These are phyloP conservation scores for Meta bourneti DNA, from an alignment of 2,888 invertebrate species.

Conservation along the genomic window DNA sequence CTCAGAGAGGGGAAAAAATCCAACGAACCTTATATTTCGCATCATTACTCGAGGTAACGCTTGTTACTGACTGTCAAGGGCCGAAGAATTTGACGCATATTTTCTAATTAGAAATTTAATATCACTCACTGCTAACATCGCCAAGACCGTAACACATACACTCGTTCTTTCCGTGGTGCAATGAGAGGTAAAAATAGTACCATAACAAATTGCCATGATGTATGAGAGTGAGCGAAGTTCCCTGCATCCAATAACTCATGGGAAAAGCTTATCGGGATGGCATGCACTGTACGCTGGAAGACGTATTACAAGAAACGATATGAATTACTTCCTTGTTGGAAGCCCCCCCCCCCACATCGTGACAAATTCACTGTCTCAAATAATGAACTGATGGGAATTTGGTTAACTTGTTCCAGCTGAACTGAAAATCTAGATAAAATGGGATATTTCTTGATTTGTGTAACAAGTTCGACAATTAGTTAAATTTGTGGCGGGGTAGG, in stretches of 20 bases:
- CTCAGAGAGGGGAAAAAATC: not conserved
- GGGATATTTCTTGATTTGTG: too few relatives aligned
- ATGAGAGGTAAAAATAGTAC: constrained; percentile 38
- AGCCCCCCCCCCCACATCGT: too few relatives aligned
- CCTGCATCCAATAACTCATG: constrained; percentile 12
- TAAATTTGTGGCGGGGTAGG: too few relatives aligned
- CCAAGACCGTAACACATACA: constrained; percentile 50
- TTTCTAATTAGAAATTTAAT: constrained; percentile 70
- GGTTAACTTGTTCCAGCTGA: too few relatives aligned
- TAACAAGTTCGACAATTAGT: too few relatives aligned
- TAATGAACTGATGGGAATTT: too few relatives aligned
- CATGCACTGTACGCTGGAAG: not conserved
- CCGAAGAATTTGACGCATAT: constrained; percentile 22
- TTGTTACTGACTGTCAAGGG: constrained; percentile 36
- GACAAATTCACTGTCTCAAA: too few relatives aligned
- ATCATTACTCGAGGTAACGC: constrained; percentile 53
- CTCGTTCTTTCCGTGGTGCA: not conserved
- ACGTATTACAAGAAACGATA: too few relatives aligned
- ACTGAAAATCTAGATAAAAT: too few relatives aligned
- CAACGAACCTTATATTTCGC: not conserved
- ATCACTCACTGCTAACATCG: constrained; percentile 9
- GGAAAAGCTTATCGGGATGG: not conserved
- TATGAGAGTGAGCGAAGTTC: constrained; percentile 1
- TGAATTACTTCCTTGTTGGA: too few relatives aligned
- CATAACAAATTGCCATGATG: constrained; percentile 41